Evolutionary conservation across 2,888 invertebrate species (phyloP).

Genomic region (Smittia aterrima): DNA sequence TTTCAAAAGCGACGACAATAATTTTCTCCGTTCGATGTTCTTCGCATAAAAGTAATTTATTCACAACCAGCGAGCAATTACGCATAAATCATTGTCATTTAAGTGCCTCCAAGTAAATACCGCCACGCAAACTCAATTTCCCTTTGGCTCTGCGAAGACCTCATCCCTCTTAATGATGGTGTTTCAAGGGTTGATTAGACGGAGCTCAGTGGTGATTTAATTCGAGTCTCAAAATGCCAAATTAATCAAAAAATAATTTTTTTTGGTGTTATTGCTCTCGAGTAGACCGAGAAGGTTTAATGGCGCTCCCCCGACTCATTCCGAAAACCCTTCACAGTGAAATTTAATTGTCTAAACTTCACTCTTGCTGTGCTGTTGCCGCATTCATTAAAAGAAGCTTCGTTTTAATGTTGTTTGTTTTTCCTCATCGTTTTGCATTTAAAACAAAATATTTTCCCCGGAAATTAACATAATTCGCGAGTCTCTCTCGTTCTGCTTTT

Average conservation of each 20-base stretch:
- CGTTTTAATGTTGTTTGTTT: constrained; percentile 19
- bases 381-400: constrained; percentile 26
- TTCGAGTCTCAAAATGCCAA: constrained; percentile 2
- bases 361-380: neutral
- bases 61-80: constrained; percentile 35
- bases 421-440: neutral
- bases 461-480: neutral
- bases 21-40: neutral
- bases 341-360: constrained; percentile 32
- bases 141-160: neutral
- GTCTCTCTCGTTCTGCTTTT: neutral
- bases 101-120: neutral
- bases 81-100: constrained; percentile 41
- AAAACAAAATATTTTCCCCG: neutral
- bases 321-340: neutral
- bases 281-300: neutral
- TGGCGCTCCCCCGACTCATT: neutral
- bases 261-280: neutral
- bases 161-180: constrained; percentile 23
- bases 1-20: neutral
- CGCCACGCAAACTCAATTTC: constrained; percentile 5
- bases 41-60: constrained; percentile 8
- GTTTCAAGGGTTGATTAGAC: constrained; percentile 37
- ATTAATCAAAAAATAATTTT: constrained; percentile 37
- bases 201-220: constrained; percentile 32